Evolutionary conservation across 2,888 invertebrate species (phyloP).

Genomic region (Bibio marci): DNA sequence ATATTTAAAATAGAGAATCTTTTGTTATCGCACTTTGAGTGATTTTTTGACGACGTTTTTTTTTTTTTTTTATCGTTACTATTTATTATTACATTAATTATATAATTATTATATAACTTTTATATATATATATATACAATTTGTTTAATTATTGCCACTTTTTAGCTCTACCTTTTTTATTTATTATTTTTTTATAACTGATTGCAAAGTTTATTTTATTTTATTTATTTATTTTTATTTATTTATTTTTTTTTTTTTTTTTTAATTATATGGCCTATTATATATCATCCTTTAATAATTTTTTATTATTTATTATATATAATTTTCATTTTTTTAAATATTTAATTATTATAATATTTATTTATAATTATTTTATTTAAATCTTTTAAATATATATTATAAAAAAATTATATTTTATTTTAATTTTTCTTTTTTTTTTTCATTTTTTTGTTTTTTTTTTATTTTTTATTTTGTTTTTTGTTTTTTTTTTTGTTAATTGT

Average conservation of each 20-base stretch:
- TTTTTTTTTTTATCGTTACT: too few species aligned
- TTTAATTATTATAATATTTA: too few species aligned
- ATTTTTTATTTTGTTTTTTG: slow-evolving; percentile 1
- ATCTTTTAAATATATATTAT: not conserved
- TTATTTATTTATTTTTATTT: too few species aligned
- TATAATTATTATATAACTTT: too few species aligned
- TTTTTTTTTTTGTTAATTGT: slow-evolving; percentile 17
- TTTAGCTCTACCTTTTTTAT: not conserved
- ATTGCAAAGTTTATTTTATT: not conserved
- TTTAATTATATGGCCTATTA: not conserved
- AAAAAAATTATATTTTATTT: not conserved
- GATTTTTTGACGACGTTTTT: not conserved
- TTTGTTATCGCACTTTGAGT: slow-evolving; percentile 2
- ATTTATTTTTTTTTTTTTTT: too few species aligned
- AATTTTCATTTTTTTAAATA: not conserved
- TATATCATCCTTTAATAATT: not conserved
- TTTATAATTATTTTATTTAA: too few species aligned
- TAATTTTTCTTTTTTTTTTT: slow-evolving; percentile 1
- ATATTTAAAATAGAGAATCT: not conserved
- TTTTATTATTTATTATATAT: not conserved
- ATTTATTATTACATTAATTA: too few species aligned
- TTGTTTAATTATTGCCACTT: not conserved
- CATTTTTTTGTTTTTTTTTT: not conserved
- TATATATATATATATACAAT: too few species aligned
- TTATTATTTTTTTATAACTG: not conserved